Percentiles rank a stretch among this genome's conserved stretches.
phyloP scores from a whole-genome alignment of 1,140 invertebrate species.

The Dryas iulia region DNA sequence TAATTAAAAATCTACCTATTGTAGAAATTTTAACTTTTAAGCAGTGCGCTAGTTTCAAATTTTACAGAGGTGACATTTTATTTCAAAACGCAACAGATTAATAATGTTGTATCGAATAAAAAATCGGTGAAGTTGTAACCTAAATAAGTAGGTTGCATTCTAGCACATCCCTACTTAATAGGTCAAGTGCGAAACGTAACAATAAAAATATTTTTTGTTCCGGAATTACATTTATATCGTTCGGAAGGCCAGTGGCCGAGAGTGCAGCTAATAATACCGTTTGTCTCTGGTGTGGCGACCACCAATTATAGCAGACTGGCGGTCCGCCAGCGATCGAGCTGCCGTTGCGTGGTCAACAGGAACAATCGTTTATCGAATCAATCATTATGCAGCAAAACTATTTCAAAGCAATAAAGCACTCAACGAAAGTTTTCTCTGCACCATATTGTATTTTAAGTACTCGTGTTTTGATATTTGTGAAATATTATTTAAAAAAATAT shows the following conservation, averaged over 20 bases:
- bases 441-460: background rate
- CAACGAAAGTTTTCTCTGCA: background rate
- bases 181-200: slow-evolving; percentile 66
- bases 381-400: slow-evolving; percentile 39
- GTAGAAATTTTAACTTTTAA: background rate
- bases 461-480: background rate
- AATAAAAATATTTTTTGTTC: slow-evolving; percentile 54
- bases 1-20: background rate
- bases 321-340: slow-evolving; percentile 53
- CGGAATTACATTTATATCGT: slow-evolving; percentile 50
- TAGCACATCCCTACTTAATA: slow-evolving; percentile 53
- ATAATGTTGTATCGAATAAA: background rate
- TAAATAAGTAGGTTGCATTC: slow-evolving; percentile 6
- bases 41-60: background rate
- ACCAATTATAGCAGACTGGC: slow-evolving; percentile 78
- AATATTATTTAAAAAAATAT: background rate
- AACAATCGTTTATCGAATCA: slow-evolving; percentile 67
- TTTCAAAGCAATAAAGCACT: background rate
- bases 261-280: slow-evolving; percentile 72
- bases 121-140: background rate
- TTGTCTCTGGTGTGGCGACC: slow-evolving; percentile 66
- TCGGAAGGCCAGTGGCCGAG: slow-evolving; percentile 76
- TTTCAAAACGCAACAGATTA: background rate
- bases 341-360: slow-evolving; percentile 57
- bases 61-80: background rate